These are phyloP conservation scores for Sinocyclocheilus grahami DNA, from an alignment of 2,113 vertebrate genomes.

Conservation along the genomic window DNA sequence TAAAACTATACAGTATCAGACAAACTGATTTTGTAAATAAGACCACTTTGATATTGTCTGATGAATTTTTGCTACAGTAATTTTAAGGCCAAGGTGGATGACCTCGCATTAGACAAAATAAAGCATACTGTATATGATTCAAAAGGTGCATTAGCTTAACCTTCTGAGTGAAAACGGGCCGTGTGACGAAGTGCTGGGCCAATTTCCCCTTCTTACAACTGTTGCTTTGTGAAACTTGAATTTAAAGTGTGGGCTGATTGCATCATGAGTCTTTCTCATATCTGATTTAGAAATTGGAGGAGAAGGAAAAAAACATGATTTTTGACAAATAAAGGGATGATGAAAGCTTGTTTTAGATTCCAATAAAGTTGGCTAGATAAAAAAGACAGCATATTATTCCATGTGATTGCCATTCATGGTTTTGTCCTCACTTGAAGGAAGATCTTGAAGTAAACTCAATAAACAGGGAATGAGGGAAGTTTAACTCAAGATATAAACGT, in stretches of 20 bases:
- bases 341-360: slow-evolving; percentile 19
- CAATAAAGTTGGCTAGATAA: slow-evolving; percentile 17
- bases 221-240: slow-evolving; percentile 39
- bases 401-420: slow-evolving; percentile 53
- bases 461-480: slow-evolving; percentile 45
- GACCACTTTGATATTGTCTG: slow-evolving; percentile 38
- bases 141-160: slow-evolving; percentile 33
- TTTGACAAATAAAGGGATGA: not conserved
- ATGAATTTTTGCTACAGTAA: slow-evolving; percentile 20
- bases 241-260: slow-evolving; percentile 24
- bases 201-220: slow-evolving; percentile 48
- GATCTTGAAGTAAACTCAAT: slow-evolving; percentile 46
- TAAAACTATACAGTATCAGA: slow-evolving; percentile 28
- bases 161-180: slow-evolving; percentile 13
- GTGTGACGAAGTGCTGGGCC: not conserved
- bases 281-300: slow-evolving; percentile 22
- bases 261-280: not conserved
- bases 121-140: slow-evolving; percentile 9
- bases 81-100: slow-evolving; percentile 25
- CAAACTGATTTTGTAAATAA: slow-evolving; percentile 39
- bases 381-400: slow-evolving; percentile 24
- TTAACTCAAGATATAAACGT: slow-evolving; percentile 30
- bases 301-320: not conserved
- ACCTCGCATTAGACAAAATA: slow-evolving; percentile 31
- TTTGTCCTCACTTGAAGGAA: slow-evolving; percentile 23